phyloP scores from a whole-genome alignment of 2,888 invertebrate genomes.

The Amphiduros pacificus region DNA sequence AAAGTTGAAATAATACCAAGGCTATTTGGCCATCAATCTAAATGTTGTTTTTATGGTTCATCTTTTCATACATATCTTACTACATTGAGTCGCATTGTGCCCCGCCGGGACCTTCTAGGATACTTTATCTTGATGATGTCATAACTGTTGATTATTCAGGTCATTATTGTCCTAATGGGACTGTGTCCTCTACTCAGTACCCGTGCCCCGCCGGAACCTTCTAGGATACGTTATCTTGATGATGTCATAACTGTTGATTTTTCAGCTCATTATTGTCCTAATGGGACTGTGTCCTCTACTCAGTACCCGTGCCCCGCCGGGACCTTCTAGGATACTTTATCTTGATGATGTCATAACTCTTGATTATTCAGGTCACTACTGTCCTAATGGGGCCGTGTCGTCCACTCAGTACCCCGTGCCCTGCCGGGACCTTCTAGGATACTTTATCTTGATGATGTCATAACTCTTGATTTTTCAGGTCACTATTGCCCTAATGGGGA shows the following conservation, averaged over 20 bases:
- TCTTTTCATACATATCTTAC: no score
- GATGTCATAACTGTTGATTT: neutral
- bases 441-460: neutral
- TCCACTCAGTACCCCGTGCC: constrained; percentile 46
- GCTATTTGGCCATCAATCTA: no score
- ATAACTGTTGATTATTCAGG: constrained; percentile 25
- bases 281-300: constrained; percentile 41
- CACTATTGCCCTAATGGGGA: constrained; percentile 52
- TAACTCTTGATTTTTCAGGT: constrained; percentile 25
- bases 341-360: neutral
- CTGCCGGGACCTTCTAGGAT: constrained; percentile 40
- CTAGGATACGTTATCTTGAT: neutral
- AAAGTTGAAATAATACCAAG: no score
- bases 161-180: constrained; percentile 50
- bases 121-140: neutral
- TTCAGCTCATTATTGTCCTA: constrained; percentile 47
- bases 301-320: constrained; percentile 34
- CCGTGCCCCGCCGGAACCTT: constrained; percentile 20
- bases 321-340: neutral
- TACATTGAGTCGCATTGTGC: no score
- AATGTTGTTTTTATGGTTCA: no score
- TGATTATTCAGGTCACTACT: constrained; percentile 40
- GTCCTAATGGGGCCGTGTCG: constrained; percentile 45
- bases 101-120: neutral
- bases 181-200: constrained; percentile 38